These are phyloP conservation scores for Melipona bicolor DNA, from an alignment of 2,888 invertebrate genomes.

Conservation along the genomic window DNA sequence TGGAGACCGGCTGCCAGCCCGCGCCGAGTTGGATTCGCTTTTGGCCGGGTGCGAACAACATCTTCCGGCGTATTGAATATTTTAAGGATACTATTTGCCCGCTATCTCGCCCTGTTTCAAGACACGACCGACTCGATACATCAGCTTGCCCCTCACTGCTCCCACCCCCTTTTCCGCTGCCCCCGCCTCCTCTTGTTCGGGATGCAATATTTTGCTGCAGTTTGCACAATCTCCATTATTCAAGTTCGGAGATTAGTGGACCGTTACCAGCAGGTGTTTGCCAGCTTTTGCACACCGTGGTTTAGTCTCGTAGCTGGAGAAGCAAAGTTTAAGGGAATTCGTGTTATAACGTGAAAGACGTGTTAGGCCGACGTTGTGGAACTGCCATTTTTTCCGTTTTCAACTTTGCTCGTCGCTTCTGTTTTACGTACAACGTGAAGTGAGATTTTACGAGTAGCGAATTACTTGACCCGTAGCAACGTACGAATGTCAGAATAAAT, in stretches of 20 bases:
- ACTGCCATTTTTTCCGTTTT: slow-evolving; percentile 72
- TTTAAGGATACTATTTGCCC: slow-evolving; percentile 67
- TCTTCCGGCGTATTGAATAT: slow-evolving; percentile 74
- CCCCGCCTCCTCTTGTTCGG: not conserved
- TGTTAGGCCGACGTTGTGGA: slow-evolving; percentile 76
- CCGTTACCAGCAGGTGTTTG: slow-evolving; percentile 24
- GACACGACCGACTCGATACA: slow-evolving; percentile 27
- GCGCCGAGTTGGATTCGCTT: slow-evolving; percentile 56
- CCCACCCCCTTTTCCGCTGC: no score
- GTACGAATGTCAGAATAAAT: no score
- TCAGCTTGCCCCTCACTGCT: not conserved
- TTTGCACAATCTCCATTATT: slow-evolving; percentile 39
- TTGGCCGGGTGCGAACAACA: slow-evolving; percentile 64
- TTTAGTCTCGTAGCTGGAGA: not conserved
- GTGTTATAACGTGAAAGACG: not conserved
- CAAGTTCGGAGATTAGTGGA: slow-evolving; percentile 25
- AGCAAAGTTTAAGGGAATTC: slow-evolving; percentile 14
- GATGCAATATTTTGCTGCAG: slow-evolving; percentile 35
- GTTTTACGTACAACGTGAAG: not conserved
- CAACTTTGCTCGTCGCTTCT: not conserved
- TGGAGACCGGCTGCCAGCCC: slow-evolving; percentile 13
- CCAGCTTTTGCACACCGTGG: not conserved
- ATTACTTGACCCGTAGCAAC: no score
- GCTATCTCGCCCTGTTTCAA: slow-evolving; percentile 39
- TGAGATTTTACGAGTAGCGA: no score